These are phyloP conservation scores for Lutjanus erythropterus DNA, from an alignment of 2,113 vertebrate genomes.

Conservation along the genomic window DNA sequence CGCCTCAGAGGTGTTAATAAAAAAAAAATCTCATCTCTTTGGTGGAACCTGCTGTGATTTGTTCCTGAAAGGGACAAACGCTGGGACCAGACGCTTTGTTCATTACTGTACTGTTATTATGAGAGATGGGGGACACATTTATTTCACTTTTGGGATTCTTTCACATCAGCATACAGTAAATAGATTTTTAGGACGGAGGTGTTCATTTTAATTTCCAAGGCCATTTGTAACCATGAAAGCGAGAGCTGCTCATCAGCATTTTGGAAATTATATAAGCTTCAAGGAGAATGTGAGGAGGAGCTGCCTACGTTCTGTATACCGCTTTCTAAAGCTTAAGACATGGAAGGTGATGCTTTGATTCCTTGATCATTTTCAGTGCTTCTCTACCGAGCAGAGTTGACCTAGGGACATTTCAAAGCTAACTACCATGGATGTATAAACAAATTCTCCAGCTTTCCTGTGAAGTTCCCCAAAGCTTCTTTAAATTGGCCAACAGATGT, in stretches of 20 bases:
- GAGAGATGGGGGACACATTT: constrained; percentile 61
- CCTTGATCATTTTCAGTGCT: constrained; percentile 25
- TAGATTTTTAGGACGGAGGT: constrained; percentile 71
- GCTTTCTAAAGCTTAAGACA: constrained; percentile 16
- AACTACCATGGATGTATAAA: background rate
- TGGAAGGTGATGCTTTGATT: constrained; percentile 16
- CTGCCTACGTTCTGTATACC: background rate
- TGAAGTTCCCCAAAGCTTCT: background rate
- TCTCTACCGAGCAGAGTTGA: constrained; percentile 27
- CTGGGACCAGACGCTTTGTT: constrained; percentile 38
- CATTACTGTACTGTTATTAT: constrained; percentile 65
- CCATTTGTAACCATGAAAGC: constrained; percentile 73
- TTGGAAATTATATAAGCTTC: constrained; percentile 64
- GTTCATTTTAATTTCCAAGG: constrained; percentile 77
- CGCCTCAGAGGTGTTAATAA: background rate
- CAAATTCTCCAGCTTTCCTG: background rate
- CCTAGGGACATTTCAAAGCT: constrained; percentile 30
- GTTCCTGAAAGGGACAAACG: constrained; percentile 1
- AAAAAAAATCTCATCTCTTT: background rate
- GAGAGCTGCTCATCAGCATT: constrained; percentile 74
- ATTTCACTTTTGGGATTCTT: constrained; percentile 73
- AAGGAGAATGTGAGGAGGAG: constrained; percentile 52
- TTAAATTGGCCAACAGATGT: constrained; percentile 16
- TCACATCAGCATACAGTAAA: constrained; percentile 73
- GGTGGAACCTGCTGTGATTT: constrained; percentile 18